Base-by-base conservation (phyloP, 1,140 invertebrate species). In the Neodiprion pinetum region DNA sequence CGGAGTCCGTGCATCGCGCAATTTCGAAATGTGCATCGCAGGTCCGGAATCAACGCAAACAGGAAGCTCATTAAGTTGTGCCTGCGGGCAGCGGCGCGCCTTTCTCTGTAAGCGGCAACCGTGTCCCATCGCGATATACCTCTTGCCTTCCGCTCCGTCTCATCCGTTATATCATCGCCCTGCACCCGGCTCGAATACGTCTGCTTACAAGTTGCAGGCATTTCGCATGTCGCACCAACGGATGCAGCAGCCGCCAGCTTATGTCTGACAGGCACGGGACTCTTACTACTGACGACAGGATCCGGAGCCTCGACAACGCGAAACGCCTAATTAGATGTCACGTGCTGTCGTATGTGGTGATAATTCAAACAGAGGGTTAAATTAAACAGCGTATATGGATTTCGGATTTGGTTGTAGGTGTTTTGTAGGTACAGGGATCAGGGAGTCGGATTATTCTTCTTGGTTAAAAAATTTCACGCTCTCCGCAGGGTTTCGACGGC, bases 31-130 rank as follows among this genome's bases (percentile, higher is more conserved):
- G 28, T 40, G 28, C 28, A 40, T 40, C 28, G 28, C 78, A 81
- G 78, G 81, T 81, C 76, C 80, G 80, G 80, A 80, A 81, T 75
- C 80, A 80, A 80, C 80, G 79, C 77, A 80, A 82, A 81, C 79
- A 80, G 80, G 80, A 82, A 82, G 79, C 80, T 82, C 80, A 81
- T 82, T 82, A 82, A 82, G 80, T 82, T 82, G 76, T 78, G 78
- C 77, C 80, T 80, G 78, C 79, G 77, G 80, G 78, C 53, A 61
- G 53, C n/a, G 53, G 53, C 11, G 11, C 11, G 11, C 53, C 53
- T 12, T 61, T 17, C 11, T 61, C 53, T 61, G 9, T 40, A 40
- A 40, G 28, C 28, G 28, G 28, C 28, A 40, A 40, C 28, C 28
- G 28, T 40, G 28, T 40, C 28, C 28, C 28, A 40, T 40, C 28